Conservation (phyloP, 2,797 vertebrate genomes). For the Phrynocephalus vlangalii region DNA sequence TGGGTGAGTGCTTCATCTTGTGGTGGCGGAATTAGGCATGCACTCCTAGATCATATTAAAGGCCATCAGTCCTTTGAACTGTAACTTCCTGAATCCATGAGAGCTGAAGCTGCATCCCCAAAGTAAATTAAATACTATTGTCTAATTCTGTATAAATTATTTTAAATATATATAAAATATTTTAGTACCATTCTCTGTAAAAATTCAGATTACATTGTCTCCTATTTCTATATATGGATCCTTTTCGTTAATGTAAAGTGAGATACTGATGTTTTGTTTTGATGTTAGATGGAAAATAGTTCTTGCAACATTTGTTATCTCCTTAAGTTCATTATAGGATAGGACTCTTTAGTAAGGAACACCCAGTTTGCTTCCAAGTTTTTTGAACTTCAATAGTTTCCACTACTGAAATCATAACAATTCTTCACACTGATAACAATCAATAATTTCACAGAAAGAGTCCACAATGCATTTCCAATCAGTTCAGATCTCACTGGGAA, state of each 20-base stretch:
- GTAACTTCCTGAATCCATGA: neutral
- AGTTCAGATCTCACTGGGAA: no score
- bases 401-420: no score
- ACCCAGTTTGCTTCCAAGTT: no score
- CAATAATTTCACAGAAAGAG: no score
- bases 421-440: no score
- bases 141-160: neutral
- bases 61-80: no score
- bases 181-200: neutral
- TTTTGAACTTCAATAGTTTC: no score
- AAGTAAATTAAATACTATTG: neutral
- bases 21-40: no score
- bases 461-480: no score
- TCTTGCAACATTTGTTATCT: neutral
- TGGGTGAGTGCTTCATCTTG: no score
- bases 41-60: no score
- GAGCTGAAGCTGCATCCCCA: rapidly evolving
- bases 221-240: neutral
- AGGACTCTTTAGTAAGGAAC: no score
- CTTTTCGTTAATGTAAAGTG: neutral
- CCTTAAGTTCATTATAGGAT: neutral
- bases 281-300: neutral
- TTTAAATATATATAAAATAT: neutral
- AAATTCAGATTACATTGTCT: neutral
- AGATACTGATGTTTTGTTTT: neutral